phyloP scores from a whole-genome alignment of 1,140 invertebrate genomes.

The Macrocentrus cingulum region DNA sequence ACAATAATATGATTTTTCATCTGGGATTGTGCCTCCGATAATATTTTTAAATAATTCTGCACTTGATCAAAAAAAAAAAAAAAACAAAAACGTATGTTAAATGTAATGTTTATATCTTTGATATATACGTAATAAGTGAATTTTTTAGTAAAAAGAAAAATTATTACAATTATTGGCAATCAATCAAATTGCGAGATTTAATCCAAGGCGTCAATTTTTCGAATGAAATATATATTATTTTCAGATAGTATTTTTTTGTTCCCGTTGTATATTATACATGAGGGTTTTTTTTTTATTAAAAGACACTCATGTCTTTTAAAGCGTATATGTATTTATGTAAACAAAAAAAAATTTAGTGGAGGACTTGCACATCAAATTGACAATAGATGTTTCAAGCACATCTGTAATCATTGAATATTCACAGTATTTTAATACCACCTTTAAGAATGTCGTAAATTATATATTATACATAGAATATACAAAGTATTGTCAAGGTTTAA shows the following conservation, averaged over 20 bases:
- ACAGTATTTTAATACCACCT: slow-evolving; percentile 20
- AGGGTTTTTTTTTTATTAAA: no score
- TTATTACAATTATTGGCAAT: neutral
- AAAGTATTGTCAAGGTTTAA: neutral
- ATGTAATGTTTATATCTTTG: no score
- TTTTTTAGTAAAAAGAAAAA: neutral
- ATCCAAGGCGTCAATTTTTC: no score
- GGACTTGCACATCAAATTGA: slow-evolving; percentile 16
- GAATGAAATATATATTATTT: no score
- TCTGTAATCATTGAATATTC: slow-evolving; percentile 10
- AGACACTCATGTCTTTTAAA: no score
- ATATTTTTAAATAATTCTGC: no score
- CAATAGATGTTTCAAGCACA: neutral
- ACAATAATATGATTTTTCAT: no score
- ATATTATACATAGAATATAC: slow-evolving; percentile 2
- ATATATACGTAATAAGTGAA: neutral
- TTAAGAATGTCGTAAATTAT: slow-evolving; percentile 3
- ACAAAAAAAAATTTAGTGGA: slow-evolving; percentile 5
- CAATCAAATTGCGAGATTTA: neutral
- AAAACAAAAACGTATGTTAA: no score
- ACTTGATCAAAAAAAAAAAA: no score
- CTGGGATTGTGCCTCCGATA: no score
- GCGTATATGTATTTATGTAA: slow-evolving; percentile 13
- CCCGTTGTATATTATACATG: no score
- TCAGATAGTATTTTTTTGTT: no score